Evolutionary conservation across 2,113 vertebrate genomes (phyloP).

Genomic region (Hucho hucho): DNA sequence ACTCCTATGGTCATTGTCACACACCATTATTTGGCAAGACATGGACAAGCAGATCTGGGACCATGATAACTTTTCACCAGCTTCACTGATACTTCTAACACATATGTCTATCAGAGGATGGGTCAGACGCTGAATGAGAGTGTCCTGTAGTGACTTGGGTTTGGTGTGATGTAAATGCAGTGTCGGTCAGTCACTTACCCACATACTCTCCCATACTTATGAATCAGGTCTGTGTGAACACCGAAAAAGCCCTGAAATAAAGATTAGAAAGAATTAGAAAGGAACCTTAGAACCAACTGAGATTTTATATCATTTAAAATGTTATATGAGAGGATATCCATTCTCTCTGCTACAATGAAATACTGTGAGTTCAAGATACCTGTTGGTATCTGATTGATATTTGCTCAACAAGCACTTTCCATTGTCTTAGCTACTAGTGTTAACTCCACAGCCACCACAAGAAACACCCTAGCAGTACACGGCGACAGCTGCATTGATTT

Average conservation of each 20-base stretch:
- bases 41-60: background rate
- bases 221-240: slow-evolving; percentile 71
- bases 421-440: background rate
- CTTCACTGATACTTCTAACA: background rate
- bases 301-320: background rate
- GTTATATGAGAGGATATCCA: background rate
- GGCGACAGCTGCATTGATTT: background rate
- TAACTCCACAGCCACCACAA: background rate
- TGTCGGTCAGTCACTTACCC: slow-evolving; percentile 70
- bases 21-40: too few relatives aligned
- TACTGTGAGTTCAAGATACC: background rate
- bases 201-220: slow-evolving; percentile 77
- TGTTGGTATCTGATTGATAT: slow-evolving; percentile 3
- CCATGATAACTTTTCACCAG: background rate
- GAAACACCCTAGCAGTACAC: background rate
- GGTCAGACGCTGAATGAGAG: background rate
- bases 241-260: slow-evolving; percentile 79
- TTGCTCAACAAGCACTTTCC: background rate
- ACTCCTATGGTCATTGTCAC: too few relatives aligned
- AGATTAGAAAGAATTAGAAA: slow-evolving; percentile 5
- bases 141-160: background rate
- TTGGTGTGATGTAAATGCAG: slow-evolving; percentile 11
- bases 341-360: slow-evolving; percentile 5
- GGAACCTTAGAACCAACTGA: background rate
- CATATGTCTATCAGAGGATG: background rate